A percentile compares a stretch with the other conserved stretches of the same genome.
These are phyloP conservation scores for Achatina immaculata DNA, from an alignment of 1,140 invertebrate genomes.

Conservation along the genomic window DNA sequence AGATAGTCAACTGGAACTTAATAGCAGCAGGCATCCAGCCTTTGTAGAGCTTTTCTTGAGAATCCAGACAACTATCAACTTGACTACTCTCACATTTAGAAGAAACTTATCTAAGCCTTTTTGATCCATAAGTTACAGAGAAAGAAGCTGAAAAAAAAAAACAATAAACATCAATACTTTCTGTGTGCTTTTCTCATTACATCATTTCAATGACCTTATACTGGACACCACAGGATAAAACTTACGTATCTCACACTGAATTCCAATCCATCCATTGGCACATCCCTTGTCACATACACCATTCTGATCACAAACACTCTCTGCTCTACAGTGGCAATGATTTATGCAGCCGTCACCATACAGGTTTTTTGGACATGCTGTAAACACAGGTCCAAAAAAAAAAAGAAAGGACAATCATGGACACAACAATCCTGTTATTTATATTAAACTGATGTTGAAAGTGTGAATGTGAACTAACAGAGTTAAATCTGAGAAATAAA, in stretches of 20 bases:
- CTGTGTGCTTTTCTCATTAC: no score
- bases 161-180: no score
- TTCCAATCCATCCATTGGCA: constrained; percentile 53
- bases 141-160: no score
- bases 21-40: no score
- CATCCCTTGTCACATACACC: constrained; percentile 47
- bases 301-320: constrained; percentile 43
- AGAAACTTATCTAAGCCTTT: neutral
- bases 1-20: no score
- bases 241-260: constrained; percentile 52
- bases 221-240: constrained; percentile 21
- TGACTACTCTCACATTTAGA: no score
- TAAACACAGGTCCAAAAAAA: constrained; percentile 15
- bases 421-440: neutral
- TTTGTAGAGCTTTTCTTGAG: no score
- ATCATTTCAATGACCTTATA: no score
- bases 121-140: no score
- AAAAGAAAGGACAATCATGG: neutral
- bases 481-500: neutral
- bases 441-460: neutral
- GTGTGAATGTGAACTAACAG: neutral
- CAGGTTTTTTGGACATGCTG: constrained; percentile 48
- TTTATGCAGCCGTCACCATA: constrained; percentile 50
- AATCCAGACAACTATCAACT: no score
- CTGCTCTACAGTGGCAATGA: constrained; percentile 53